Percentiles rank a stretch among this genome's conserved stretches.
Evolutionary conservation across 2,888 invertebrate species (phyloP).

Genomic region (Girardia tigrina): DNA sequence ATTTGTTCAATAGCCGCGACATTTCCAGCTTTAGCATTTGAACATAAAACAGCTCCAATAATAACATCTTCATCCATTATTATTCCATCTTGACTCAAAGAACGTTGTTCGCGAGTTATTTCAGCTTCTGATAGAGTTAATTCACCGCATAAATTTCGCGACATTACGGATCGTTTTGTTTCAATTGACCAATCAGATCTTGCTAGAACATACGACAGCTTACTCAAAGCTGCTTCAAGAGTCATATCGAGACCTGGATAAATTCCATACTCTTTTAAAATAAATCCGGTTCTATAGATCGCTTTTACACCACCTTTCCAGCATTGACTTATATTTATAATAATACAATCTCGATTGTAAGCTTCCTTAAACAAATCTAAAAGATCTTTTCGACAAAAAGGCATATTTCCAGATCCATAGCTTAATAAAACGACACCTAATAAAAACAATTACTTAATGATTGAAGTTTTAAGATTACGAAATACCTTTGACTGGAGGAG

Average conservation of each 20-base stretch:
- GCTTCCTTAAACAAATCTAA: slow-evolving; percentile 62
- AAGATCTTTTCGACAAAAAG: slow-evolving; percentile 67
- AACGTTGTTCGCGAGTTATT: neutral
- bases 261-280: slow-evolving; percentile 60
- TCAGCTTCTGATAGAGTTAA: neutral
- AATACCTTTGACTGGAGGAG: slow-evolving; percentile 30
- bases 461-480: too few species aligned
- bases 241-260: slow-evolving; percentile 56
- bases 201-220: neutral
- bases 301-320: slow-evolving; percentile 65
- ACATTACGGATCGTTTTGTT: neutral
- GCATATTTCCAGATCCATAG: slow-evolving; percentile 84
- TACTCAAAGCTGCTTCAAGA: neutral
- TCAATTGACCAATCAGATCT: neutral
- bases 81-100: neutral
- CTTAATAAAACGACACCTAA: slow-evolving; percentile 69
- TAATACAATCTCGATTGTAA: slow-evolving; percentile 60
- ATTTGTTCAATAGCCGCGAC: neutral
- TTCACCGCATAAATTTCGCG: neutral
- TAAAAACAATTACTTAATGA: too few species aligned
- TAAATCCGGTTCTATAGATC: slow-evolving; percentile 69
- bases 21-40: neutral
- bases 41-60: slow-evolving; percentile 3
- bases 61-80: neutral
- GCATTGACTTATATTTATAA: slow-evolving; percentile 85